phyloP scores from a whole-genome alignment of 2,888 invertebrate species.

The Rotaria socialis region DNA sequence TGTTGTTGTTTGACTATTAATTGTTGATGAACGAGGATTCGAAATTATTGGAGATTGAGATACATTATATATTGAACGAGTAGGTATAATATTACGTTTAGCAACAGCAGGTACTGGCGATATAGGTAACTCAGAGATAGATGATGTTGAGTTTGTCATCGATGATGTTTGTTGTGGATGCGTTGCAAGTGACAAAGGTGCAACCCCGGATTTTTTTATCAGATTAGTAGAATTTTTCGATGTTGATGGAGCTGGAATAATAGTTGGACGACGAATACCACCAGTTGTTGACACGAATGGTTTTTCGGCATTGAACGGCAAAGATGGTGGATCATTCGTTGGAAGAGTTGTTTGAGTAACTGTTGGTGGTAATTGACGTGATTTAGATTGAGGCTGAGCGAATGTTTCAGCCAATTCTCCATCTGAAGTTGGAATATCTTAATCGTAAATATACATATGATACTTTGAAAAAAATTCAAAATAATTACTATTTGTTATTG shows the following conservation, averaged over 20 bases:
- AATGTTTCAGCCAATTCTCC: background rate
- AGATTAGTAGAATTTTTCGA: background rate
- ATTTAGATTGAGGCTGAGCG: background rate
- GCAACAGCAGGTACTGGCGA: background rate
- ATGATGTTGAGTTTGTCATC: conserved; percentile 26
- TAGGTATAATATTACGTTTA: conserved; percentile 25
- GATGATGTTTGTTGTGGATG: no score
- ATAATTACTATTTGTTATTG: background rate
- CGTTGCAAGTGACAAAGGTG: background rate
- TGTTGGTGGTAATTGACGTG: background rate
- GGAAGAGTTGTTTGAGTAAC: background rate
- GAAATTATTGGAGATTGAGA: background rate
- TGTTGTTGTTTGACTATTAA: background rate
- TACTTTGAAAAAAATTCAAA: no score
- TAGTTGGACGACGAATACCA: conserved; percentile 24
- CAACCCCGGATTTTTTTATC: background rate
- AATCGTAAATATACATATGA: no score
- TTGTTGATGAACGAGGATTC: conserved; percentile 2
- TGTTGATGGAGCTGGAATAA: conserved; percentile 1
- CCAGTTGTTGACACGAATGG: background rate
- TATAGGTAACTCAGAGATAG: background rate
- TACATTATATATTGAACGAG: background rate
- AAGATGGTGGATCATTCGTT: background rate
- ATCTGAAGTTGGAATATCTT: background rate
- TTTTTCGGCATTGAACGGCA: background rate